phyloP scores from a whole-genome alignment of 2,797 vertebrate genomes.

The Setipinna tenuifilis region DNA sequence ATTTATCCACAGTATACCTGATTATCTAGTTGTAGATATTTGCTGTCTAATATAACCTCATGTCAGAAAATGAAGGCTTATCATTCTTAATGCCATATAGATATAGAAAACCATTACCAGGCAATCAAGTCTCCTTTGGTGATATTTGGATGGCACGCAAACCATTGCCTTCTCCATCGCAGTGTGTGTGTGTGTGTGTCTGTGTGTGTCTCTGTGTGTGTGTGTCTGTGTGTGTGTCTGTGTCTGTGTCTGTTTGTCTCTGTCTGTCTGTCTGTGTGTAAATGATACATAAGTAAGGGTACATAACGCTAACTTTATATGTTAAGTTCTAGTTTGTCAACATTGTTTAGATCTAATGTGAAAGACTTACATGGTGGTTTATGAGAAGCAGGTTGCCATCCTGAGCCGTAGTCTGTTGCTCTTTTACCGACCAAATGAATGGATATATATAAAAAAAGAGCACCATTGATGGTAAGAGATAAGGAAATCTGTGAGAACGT shows the following conservation, averaged over 20 bases:
- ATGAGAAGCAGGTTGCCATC: background rate
- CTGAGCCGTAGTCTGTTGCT: background rate
- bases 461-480: background rate
- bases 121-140: background rate
- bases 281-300: too few species aligned
- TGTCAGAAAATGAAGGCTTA: background rate
- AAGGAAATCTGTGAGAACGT: background rate
- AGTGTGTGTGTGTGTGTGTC: background rate
- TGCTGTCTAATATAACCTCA: background rate
- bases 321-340: background rate
- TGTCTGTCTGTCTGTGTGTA: too few species aligned
- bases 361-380: background rate
- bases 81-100: background rate
- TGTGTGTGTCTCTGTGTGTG: background rate
- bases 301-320: background rate
- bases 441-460: background rate
- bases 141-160: background rate
- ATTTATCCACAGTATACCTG: background rate
- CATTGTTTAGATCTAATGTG: background rate
- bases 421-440: constrained; percentile 5
- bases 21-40: constrained; percentile 2
- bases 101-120: background rate
- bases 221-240: background rate
- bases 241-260: background rate
- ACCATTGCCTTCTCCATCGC: background rate